These are phyloP conservation scores for Agrilus biguttatus DNA, from an alignment of 2,888 invertebrate genomes.

Conservation along the genomic window DNA sequence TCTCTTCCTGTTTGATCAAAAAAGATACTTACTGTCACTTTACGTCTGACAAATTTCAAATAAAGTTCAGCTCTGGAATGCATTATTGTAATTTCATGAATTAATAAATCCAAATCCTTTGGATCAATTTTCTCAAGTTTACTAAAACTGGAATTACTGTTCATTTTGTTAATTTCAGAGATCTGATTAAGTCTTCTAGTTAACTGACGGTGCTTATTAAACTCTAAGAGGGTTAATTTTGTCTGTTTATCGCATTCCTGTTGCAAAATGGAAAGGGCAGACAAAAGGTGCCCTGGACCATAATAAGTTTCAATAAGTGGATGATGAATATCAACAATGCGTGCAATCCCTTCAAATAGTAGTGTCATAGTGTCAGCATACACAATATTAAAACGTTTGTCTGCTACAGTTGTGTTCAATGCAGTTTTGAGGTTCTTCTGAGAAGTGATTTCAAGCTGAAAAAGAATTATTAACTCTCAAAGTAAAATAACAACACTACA, in stretches of 20 bases:
- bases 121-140: constrained; percentile 53
- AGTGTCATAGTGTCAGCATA: constrained; percentile 76
- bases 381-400: constrained; percentile 60
- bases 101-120: constrained; percentile 70
- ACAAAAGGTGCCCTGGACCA: constrained; percentile 61
- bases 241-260: constrained; percentile 60
- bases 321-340: constrained; percentile 74
- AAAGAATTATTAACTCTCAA: constrained; percentile 5
- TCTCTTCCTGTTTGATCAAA: background rate
- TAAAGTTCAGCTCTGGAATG: constrained; percentile 86
- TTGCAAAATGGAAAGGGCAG: constrained; percentile 59
- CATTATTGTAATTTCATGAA: constrained; percentile 83
- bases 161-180: constrained; percentile 40
- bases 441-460: constrained; percentile 47
- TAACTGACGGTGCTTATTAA: constrained; percentile 53
- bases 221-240: constrained; percentile 52
- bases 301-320: constrained; percentile 82
- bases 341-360: constrained; percentile 64
- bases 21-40: constrained; percentile 46
- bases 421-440: constrained; percentile 58
- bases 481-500: constrained; percentile 1
- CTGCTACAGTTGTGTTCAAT: constrained; percentile 45
- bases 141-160: constrained; percentile 24
- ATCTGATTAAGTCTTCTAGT: constrained; percentile 46
- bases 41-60: constrained; percentile 68